A percentile compares a stretch with the other conserved stretches of the same genome.
Conservation (phyloP, 1,140 invertebrate species). For the Mercenaria mercenaria region DNA sequence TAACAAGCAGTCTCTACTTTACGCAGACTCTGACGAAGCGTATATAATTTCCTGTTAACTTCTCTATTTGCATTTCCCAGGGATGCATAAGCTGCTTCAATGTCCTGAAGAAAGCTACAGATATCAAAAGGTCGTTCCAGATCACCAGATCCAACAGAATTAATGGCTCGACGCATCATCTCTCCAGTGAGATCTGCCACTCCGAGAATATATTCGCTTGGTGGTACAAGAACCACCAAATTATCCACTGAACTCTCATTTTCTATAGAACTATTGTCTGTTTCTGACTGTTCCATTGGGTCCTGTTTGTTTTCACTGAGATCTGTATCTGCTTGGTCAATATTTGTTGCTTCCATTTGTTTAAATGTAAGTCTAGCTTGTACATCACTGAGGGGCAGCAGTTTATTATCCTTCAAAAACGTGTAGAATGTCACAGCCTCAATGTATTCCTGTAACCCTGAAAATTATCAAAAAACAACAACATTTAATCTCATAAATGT, state of each 20-base stretch:
- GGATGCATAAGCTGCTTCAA: slow-evolving; percentile 90
- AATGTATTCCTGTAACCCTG: slow-evolving; percentile 94
- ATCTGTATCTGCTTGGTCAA: background rate
- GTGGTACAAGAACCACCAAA: slow-evolving; percentile 86
- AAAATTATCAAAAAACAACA: slow-evolving; percentile 67
- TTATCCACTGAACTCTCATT: background rate
- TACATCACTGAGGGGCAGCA: slow-evolving; percentile 87
- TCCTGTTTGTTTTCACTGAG: background rate
- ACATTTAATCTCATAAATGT: too few species aligned
- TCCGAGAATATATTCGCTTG: slow-evolving; percentile 93
- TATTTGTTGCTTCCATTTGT: background rate
- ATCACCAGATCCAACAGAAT: slow-evolving; percentile 92
- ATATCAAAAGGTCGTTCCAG: slow-evolving; percentile 91
- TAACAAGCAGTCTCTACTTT: slow-evolving; percentile 96
- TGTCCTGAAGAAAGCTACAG: slow-evolving; percentile 90
- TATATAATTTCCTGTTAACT: slow-evolving; percentile 90
- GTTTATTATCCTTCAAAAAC: slow-evolving; percentile 87
- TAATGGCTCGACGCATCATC: slow-evolving; percentile 95
- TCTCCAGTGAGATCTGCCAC: slow-evolving; percentile 96
- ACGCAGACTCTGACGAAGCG: slow-evolving; percentile 90
- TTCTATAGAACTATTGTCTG: background rate
- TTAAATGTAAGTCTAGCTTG: slow-evolving; percentile 82
- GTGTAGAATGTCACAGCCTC: slow-evolving; percentile 93
- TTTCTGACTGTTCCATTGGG: background rate
- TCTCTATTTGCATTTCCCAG: slow-evolving; percentile 88